A percentile compares a stretch with the other conserved stretches of the same genome.
Evolutionary conservation across 2,797 vertebrate species (phyloP).

Genomic region (Sorex maritimensis): DNA sequence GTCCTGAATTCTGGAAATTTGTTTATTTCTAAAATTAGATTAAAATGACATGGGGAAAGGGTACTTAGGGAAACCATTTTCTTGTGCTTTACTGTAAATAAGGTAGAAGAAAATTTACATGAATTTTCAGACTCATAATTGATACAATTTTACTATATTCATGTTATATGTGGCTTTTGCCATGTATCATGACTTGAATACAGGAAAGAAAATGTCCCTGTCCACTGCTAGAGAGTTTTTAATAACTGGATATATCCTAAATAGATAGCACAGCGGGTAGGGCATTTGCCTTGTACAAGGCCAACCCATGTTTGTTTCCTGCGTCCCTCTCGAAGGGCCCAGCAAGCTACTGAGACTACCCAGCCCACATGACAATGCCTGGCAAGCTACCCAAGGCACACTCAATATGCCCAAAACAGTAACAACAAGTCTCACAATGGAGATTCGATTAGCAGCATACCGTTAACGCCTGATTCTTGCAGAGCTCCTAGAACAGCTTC

Average conservation of each 20-base stretch:
- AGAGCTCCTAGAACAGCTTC: conserved; percentile 27
- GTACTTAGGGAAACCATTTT: background rate
- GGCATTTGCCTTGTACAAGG: too few species aligned
- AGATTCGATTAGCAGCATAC: background rate
- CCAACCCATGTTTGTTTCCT: too few species aligned
- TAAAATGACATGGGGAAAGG: background rate
- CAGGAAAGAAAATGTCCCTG: background rate
- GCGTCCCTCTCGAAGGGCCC: too few species aligned
- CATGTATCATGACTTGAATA: background rate
- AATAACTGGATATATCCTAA: too few species aligned
- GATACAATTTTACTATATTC: background rate
- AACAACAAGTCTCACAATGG: too few species aligned
- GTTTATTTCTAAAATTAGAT: background rate
- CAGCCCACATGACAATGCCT: too few species aligned
- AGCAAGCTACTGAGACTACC: too few species aligned
- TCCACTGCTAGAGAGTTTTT: too few species aligned
- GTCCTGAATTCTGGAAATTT: background rate
- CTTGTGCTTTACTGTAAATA: background rate
- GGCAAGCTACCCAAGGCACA: too few species aligned
- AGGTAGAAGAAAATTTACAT: background rate
- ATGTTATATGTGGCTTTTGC: background rate
- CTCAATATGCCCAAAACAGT: too few species aligned
- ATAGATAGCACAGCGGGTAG: too few species aligned
- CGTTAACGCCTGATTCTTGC: background rate
- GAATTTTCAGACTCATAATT: background rate